Conservation (phyloP, 1,140 invertebrate species). For the Pogonognathellus flavescens region DNA sequence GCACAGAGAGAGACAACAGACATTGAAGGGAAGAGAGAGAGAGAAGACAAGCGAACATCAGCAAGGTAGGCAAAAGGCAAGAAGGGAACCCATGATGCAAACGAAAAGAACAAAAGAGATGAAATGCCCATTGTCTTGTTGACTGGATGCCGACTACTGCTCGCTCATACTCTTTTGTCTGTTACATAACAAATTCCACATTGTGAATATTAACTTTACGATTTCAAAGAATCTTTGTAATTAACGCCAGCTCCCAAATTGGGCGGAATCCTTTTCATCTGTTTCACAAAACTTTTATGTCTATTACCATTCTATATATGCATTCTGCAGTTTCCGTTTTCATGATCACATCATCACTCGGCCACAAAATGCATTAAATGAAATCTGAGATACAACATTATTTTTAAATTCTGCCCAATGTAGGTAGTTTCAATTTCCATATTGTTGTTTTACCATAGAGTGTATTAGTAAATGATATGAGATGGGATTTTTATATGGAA, state of each 20-base stretch:
- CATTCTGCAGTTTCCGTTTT: background rate
- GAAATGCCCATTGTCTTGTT: constrained; percentile 56
- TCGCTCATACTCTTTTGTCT: constrained; percentile 55
- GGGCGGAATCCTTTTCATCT: constrained; percentile 52
- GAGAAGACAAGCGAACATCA: constrained; percentile 29
- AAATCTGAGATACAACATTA: background rate
- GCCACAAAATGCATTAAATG: constrained; percentile 11
- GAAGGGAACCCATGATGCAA: background rate
- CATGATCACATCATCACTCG: background rate
- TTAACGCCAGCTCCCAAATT: constrained; percentile 54
- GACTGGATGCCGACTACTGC: constrained; percentile 55
- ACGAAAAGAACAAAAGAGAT: constrained; percentile 58
- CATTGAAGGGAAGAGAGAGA: background rate
- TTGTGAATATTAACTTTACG: constrained; percentile 52
- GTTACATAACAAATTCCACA: constrained; percentile 54
- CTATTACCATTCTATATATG: background rate
- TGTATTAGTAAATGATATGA: no score
- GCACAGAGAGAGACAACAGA: background rate
- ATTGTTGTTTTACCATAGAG: no score
- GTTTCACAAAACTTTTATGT: background rate
- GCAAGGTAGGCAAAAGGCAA: background rate
- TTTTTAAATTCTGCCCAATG: no score
- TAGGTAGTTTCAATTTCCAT: no score
- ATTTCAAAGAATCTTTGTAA: constrained; percentile 54
- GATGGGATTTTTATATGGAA: no score